A percentile compares a stretch with the other conserved stretches of the same genome.
Conservation (phyloP, 1,140 invertebrate genomes). For the Ceratina japonica region DNA sequence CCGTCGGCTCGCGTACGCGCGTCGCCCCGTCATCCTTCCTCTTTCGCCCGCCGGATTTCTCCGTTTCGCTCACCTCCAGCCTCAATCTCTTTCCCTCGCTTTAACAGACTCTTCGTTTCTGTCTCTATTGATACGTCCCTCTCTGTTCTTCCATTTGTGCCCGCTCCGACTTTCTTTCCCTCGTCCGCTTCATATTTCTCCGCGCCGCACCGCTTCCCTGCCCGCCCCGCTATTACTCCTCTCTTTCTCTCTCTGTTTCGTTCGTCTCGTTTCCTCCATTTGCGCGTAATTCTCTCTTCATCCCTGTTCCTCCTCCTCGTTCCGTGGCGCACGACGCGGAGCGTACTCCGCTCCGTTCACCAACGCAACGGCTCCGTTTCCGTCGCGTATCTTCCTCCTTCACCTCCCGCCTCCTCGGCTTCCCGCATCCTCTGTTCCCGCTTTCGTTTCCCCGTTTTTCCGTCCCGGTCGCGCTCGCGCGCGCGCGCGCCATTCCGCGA, state of each 20-base stretch:
- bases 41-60: not conserved
- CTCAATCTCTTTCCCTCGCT: conserved; percentile 16
- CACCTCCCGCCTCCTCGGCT: not conserved
- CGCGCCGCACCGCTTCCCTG: not conserved
- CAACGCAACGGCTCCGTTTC: conserved; percentile 30
- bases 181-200: conserved; percentile 23
- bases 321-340: not conserved
- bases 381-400: conserved; percentile 19
- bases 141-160: conserved; percentile 22
- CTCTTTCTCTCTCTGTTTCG: not conserved
- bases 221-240: not conserved
- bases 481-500: conserved; percentile 7
- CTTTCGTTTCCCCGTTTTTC: conserved; percentile 34
- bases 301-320: not conserved
- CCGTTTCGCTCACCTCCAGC: not conserved
- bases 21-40: not conserved
- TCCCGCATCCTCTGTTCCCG: conserved; percentile 5
- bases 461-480: conserved; percentile 4
- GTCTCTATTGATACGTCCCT: conserved; percentile 25
- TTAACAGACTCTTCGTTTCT: conserved; percentile 21
- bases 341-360: conserved; percentile 10
- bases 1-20: not conserved
- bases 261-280: conserved; percentile 28
- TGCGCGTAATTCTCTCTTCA: conserved; percentile 32
- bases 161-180: conserved; percentile 21